These are phyloP conservation scores for Brenthis hecate DNA, from an alignment of 2,888 invertebrate species.

Conservation along the genomic window DNA sequence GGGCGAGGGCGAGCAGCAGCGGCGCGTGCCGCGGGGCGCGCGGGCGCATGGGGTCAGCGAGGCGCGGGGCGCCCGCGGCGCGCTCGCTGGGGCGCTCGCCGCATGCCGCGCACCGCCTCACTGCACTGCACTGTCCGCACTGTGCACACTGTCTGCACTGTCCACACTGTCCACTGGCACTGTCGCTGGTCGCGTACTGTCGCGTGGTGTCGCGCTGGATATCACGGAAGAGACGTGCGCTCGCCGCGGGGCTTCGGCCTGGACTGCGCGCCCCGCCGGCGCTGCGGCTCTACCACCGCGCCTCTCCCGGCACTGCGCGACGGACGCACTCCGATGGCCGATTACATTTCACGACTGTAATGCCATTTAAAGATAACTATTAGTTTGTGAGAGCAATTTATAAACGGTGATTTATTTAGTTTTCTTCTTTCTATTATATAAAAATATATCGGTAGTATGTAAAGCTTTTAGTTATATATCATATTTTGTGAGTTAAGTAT, in stretches of 20 bases:
- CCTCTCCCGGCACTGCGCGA: constrained; percentile 26
- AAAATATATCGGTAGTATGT: not conserved
- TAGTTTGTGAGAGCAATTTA: constrained; percentile 19
- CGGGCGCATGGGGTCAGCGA: constrained; percentile 64
- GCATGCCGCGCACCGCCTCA: constrained; percentile 53
- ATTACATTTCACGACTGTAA: constrained; percentile 35
- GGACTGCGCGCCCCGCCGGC: constrained; percentile 43
- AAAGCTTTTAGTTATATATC: not conserved
- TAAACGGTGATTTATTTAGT: constrained; percentile 5
- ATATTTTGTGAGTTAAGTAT: not conserved
- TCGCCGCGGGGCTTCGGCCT: constrained; percentile 54
- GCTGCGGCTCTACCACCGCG: constrained; percentile 32
- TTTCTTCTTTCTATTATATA: too few relatives aligned
- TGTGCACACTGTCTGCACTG: constrained; percentile 33
- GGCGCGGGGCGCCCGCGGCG: constrained; percentile 57
- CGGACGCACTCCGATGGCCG: constrained; percentile 23
- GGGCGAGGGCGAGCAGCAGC: constrained; percentile 71
- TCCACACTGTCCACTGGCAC: constrained; percentile 33
- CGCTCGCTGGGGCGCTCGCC: constrained; percentile 47
- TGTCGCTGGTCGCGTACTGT: constrained; percentile 10
- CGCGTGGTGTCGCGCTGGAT: constrained; percentile 38
- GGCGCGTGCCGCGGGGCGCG: constrained; percentile 68
- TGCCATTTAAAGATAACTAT: constrained; percentile 34
- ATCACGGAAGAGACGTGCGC: constrained; percentile 49
- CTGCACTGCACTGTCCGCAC: constrained; percentile 45